Conservation (phyloP, 1,140 invertebrate species). For the Eciton burchellii region DNA sequence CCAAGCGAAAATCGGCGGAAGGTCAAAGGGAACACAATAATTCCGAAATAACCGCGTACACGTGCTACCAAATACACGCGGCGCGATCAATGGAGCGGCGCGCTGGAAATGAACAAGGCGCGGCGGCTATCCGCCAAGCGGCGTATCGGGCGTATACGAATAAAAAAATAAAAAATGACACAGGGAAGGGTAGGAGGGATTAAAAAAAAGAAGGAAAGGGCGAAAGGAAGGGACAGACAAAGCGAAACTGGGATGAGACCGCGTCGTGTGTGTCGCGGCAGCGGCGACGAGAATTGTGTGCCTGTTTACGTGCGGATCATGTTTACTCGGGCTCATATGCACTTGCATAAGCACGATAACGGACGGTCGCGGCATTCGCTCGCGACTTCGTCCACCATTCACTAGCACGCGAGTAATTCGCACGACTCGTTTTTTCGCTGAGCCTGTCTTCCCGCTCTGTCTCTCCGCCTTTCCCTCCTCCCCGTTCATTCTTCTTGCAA, state of each 20-base stretch:
- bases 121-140: not conserved
- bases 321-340: slow-evolving; percentile 47
- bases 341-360: slow-evolving; percentile 52
- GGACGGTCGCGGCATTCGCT: not conserved
- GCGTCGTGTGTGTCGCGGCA: not conserved
- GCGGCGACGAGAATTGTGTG: slow-evolving; percentile 15
- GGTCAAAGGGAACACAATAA: slow-evolving; percentile 15
- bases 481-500: not conserved
- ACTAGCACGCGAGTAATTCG: slow-evolving; percentile 52
- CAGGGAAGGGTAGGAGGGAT: not conserved
- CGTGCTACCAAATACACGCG: slow-evolving; percentile 9
- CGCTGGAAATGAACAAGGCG: slow-evolving; percentile 57
- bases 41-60: slow-evolving; percentile 37
- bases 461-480: too few species aligned
- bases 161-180: slow-evolving; percentile 53
- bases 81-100: slow-evolving; percentile 45
- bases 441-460: slow-evolving; percentile 23
- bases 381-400: slow-evolving; percentile 32
- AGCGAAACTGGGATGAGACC: slow-evolving; percentile 51
- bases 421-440: slow-evolving; percentile 57
- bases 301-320: slow-evolving; percentile 46
- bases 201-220: not conserved
- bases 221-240: slow-evolving; percentile 8
- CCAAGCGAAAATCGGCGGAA: not conserved
- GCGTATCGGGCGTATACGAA: slow-evolving; percentile 42